Conservation (phyloP, 2,888 invertebrate genomes). For the Chromoteleia sp. region DNA sequence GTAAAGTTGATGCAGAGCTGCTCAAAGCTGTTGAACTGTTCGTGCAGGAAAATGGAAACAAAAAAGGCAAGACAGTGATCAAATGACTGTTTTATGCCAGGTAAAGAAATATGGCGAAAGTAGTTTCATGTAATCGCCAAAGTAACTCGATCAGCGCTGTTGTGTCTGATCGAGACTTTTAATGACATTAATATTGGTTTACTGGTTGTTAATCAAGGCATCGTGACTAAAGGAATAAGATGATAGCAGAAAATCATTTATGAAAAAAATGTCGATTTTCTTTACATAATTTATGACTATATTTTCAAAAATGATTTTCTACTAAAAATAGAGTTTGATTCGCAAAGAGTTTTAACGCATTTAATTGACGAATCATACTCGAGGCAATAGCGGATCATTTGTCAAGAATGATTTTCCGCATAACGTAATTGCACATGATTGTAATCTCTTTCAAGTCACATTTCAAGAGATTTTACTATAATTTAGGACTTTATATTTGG, state of each 20-base stretch:
- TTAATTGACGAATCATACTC: slow-evolving; percentile 19
- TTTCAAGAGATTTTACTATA: slow-evolving; percentile 40
- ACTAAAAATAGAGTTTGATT: slow-evolving; percentile 10
- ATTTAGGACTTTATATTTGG: neutral
- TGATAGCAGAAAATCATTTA: neutral
- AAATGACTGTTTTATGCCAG: slow-evolving; percentile 78
- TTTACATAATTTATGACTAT: neutral
- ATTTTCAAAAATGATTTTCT: slow-evolving; percentile 11
- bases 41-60: slow-evolving; percentile 78
- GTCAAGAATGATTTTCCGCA: slow-evolving; percentile 58
- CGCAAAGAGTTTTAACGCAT: neutral
- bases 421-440: slow-evolving; percentile 10
- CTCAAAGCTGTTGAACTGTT: slow-evolving; percentile 91
- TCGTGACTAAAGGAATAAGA: slow-evolving; percentile 28
- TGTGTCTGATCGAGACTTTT: slow-evolving; percentile 41
- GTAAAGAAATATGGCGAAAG: slow-evolving; percentile 32
- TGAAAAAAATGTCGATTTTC: neutral
- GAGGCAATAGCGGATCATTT: slow-evolving; percentile 47
- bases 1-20: slow-evolving; percentile 93
- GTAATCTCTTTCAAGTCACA: slow-evolving; percentile 45
- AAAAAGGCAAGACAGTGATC: slow-evolving; percentile 80
- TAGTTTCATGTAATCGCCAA: slow-evolving; percentile 38
- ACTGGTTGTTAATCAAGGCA: slow-evolving; percentile 47
- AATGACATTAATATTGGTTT: slow-evolving; percentile 45
- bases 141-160: slow-evolving; percentile 40